A percentile compares a stretch with the other conserved stretches of the same genome.
Evolutionary conservation across 1,140 invertebrate species (phyloP).

Genomic region (Nasonia longicornis): DNA sequence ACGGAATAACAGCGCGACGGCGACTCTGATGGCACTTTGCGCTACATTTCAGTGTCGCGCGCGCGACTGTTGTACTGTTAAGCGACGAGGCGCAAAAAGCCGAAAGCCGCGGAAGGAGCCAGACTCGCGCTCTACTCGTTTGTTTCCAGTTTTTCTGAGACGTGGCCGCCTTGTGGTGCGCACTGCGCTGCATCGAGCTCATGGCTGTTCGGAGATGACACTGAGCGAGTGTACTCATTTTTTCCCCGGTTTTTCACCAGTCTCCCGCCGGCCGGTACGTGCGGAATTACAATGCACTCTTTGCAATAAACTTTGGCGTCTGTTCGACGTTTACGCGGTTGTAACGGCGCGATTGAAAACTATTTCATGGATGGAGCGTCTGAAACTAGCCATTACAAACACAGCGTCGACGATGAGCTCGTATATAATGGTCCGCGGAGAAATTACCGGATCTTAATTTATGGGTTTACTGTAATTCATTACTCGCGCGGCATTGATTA

Average conservation of each 20-base stretch:
- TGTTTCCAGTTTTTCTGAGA: conserved; percentile 18
- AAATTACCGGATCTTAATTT: not conserved
- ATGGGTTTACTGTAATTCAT: not conserved
- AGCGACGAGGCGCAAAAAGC: conserved; percentile 41
- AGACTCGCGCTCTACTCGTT: conserved; percentile 3
- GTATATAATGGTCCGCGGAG: not conserved
- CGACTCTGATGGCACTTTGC: conserved; percentile 41
- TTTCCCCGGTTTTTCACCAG: not conserved
- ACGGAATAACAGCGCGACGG: not conserved
- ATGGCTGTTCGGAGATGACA: conserved; percentile 2
- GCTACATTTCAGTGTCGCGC: conserved; percentile 39
- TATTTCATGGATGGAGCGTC: not conserved
- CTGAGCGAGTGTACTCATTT: not conserved
- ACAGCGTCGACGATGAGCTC: not conserved
- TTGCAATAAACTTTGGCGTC: not conserved
- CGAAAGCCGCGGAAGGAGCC: not conserved
- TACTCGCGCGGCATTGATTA: not conserved
- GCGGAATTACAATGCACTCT: not conserved
- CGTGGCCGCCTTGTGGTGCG: not conserved
- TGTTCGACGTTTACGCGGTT: not conserved
- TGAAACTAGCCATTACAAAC: not conserved
- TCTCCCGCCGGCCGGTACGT: not conserved
- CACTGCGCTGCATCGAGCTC: not conserved
- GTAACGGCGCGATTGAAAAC: not conserved
- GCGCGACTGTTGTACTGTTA: conserved; percentile 43